A percentile compares a stretch with the other conserved stretches of the same genome.
These are phyloP conservation scores for Lasioglossum zephyrum DNA, from an alignment of 2,888 invertebrate species.

Conservation along the genomic window DNA sequence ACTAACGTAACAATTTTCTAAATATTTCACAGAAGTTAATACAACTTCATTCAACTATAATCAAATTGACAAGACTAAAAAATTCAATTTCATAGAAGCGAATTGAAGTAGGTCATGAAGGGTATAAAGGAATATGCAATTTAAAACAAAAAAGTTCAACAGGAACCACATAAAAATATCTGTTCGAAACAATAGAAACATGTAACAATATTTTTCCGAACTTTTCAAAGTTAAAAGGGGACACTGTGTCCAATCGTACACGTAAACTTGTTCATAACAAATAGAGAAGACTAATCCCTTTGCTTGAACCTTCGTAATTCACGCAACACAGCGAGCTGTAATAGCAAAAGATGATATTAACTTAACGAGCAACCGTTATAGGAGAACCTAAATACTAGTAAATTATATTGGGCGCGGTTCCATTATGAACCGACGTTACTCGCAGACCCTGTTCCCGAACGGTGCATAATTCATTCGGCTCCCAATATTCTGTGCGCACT, in stretches of 20 bases:
- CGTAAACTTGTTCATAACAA: neutral
- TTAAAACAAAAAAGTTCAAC: neutral
- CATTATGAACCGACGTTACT: constrained; percentile 61
- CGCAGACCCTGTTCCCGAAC: constrained; percentile 43
- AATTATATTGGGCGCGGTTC: constrained; percentile 57
- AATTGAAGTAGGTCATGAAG: neutral
- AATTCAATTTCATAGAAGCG: neutral
- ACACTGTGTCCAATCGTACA: neutral
- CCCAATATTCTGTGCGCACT: constrained; percentile 56
- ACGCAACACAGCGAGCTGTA: constrained; percentile 14
- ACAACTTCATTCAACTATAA: neutral
- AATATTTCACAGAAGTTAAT: neutral
- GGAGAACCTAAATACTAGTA: constrained; percentile 53
- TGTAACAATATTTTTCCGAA: neutral
- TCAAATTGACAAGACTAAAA: neutral
- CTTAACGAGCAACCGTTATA: constrained; percentile 58
- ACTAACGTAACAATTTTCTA: neutral
- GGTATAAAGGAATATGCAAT: neutral
- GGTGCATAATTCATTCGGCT: constrained; percentile 65
- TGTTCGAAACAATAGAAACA: neutral
- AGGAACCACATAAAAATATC: neutral
- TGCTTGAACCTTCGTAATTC: neutral
- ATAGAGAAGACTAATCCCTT: neutral
- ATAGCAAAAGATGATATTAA: constrained; percentile 49
- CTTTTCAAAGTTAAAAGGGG: neutral